Evolutionary conservation across 2,888 invertebrate genomes (phyloP).

Genomic region (Acanthosepion esculentum): DNA sequence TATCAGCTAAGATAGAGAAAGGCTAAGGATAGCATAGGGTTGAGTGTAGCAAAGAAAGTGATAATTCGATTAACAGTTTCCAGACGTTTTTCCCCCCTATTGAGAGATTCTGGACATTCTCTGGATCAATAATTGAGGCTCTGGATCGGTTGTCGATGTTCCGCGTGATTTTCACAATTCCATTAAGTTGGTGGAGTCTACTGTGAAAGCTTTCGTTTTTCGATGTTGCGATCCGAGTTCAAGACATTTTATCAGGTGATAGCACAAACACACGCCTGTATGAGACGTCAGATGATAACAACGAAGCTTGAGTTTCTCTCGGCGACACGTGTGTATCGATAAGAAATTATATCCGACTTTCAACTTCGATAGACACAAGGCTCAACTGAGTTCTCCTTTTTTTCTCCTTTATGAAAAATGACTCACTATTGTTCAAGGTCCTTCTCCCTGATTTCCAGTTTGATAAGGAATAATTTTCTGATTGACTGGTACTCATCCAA

Average conservation of each 20-base stretch:
- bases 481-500: too few relatives aligned
- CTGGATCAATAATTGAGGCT: not conserved
- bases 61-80: not conserved
- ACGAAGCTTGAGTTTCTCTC: not conserved
- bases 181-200: not conserved
- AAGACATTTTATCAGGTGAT: not conserved
- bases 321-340: not conserved
- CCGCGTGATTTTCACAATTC: not conserved
- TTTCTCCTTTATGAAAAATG: not conserved
- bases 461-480: too few relatives aligned
- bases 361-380: not conserved
- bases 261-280: not conserved
- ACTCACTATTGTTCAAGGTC: too few relatives aligned
- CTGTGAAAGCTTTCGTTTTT: not conserved
- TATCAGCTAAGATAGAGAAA: not conserved
- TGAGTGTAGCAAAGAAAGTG: not conserved
- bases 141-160: not conserved
- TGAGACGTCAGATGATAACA: not conserved
- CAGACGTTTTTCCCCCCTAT: not conserved
- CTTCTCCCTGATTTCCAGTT: too few relatives aligned
- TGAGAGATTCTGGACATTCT: not conserved
- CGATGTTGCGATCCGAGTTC: not conserved
- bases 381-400: not conserved
- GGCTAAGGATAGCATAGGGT: not conserved
- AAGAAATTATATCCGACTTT: not conserved